phyloP scores from a whole-genome alignment of 2,888 invertebrate genomes.

The Venustoraphidia nigricollis region DNA sequence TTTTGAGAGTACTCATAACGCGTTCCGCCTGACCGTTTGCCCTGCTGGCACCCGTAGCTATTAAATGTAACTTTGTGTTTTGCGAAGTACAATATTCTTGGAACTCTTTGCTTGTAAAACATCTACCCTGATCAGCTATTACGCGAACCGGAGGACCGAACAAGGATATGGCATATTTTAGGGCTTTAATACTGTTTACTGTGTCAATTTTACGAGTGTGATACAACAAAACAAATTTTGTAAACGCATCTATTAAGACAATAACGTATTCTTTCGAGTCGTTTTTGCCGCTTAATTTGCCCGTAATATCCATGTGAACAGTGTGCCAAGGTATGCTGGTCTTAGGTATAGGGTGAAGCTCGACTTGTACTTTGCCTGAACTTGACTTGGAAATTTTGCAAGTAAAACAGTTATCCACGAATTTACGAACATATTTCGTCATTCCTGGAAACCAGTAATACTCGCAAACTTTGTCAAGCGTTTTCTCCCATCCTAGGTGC shows the following conservation, averaged over 20 bases:
- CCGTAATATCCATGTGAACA: slow-evolving; percentile 16
- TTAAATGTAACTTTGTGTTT: slow-evolving; percentile 13
- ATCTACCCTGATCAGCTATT: slow-evolving; percentile 11
- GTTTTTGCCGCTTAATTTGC: slow-evolving; percentile 16
- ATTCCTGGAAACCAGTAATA: slow-evolving; percentile 13
- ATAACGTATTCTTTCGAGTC: slow-evolving; percentile 16
- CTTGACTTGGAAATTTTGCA: slow-evolving; percentile 1
- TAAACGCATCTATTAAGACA: slow-evolving; percentile 16
- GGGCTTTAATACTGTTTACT: slow-evolving; percentile 1
- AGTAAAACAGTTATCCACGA: slow-evolving; percentile 10
- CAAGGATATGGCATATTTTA: no score
- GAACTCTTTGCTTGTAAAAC: slow-evolving; percentile 11
- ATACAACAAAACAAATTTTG: slow-evolving; percentile 14
- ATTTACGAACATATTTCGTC: slow-evolving; percentile 11
- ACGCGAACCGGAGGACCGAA: slow-evolving; percentile 9
- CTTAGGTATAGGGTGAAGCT: slow-evolving; percentile 20
- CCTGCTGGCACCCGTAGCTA: slow-evolving; percentile 14
- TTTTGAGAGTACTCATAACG: slow-evolving; percentile 13
- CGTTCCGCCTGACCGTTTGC: slow-evolving; percentile 18
- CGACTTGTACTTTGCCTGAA: slow-evolving; percentile 16
- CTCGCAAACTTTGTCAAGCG: slow-evolving; percentile 10
- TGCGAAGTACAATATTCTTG: slow-evolving; percentile 9
- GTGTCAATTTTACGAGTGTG: slow-evolving; percentile 18
- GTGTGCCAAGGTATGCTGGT: slow-evolving; percentile 16
- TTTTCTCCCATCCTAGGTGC: background rate